These are phyloP conservation scores for Trichopoda pennipes DNA, from an alignment of 2,888 invertebrate genomes.

Conservation along the genomic window DNA sequence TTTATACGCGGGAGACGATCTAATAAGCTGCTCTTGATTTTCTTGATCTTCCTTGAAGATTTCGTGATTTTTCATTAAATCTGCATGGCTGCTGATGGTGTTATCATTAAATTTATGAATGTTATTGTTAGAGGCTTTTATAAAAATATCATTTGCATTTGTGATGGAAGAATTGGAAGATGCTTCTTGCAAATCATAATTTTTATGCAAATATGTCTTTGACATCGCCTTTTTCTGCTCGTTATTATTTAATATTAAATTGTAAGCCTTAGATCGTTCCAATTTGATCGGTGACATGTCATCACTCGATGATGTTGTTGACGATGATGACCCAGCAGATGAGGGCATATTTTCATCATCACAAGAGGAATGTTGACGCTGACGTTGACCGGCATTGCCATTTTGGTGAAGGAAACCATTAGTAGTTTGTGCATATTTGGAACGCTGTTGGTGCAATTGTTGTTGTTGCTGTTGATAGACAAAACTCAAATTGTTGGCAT, in stretches of 20 bases:
- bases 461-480: constrained; percentile 70
- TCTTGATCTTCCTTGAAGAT: constrained; percentile 76
- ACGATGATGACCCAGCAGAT: constrained; percentile 73
- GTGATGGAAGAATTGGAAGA: constrained; percentile 67
- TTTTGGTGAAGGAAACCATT: constrained; percentile 53
- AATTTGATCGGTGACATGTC: constrained; percentile 74
- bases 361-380: constrained; percentile 76
- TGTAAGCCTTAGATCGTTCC: constrained; percentile 67
- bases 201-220: constrained; percentile 73
- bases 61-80: constrained; percentile 69
- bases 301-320: constrained; percentile 72
- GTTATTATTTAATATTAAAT: constrained; percentile 69
- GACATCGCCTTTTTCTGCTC: constrained; percentile 79
- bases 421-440: constrained; percentile 65
- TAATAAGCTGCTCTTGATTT: constrained; percentile 80
- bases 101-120: constrained; percentile 73
- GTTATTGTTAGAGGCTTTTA: constrained; percentile 71
- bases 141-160: constrained; percentile 58
- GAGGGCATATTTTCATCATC: constrained; percentile 79
- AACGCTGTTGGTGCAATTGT: constrained; percentile 67
- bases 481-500: constrained; percentile 68
- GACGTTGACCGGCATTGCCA: constrained; percentile 69
- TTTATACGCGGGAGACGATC: constrained; percentile 81
- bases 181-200: constrained; percentile 73
- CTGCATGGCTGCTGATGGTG: constrained; percentile 71